A percentile compares a stretch with the other conserved stretches of the same genome.
Evolutionary conservation across 2,113 vertebrate species (phyloP).

Genomic region (Saccopteryx leptura): DNA sequence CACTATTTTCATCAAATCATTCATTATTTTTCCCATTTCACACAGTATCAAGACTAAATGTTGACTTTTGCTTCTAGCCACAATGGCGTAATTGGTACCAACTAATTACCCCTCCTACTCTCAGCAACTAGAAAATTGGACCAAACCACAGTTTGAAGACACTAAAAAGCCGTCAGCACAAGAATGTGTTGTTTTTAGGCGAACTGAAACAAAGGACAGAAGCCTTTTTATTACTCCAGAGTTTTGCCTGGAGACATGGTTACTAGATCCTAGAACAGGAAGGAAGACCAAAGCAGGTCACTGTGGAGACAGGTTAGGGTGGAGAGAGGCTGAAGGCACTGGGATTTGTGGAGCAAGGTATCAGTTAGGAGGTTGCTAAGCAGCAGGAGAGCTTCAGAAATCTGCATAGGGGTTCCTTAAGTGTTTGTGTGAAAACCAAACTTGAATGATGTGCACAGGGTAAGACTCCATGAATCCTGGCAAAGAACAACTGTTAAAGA

Average conservation of each 20-base stretch:
- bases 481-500: neutral
- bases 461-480: neutral
- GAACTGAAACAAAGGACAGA: neutral
- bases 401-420: neutral
- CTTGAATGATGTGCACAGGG: neutral
- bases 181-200: neutral
- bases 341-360: neutral
- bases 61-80: slow-evolving; percentile 2
- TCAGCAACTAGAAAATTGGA: neutral
- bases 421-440: neutral
- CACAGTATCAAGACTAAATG: neutral
- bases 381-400: neutral
- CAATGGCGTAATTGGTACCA: neutral
- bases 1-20: neutral
- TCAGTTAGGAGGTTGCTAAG: neutral
- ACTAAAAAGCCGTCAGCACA: neutral
- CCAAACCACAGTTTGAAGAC: neutral
- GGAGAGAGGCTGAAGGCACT: neutral
- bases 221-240: neutral
- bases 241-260: neutral
- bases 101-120: neutral
- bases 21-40: neutral
- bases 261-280: neutral
- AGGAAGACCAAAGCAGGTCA: neutral
- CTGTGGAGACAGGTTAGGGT: too few relatives aligned